Evolutionary conservation across 2,888 invertebrate genomes (phyloP).

Genomic region (Stenolophus ochropezus): DNA sequence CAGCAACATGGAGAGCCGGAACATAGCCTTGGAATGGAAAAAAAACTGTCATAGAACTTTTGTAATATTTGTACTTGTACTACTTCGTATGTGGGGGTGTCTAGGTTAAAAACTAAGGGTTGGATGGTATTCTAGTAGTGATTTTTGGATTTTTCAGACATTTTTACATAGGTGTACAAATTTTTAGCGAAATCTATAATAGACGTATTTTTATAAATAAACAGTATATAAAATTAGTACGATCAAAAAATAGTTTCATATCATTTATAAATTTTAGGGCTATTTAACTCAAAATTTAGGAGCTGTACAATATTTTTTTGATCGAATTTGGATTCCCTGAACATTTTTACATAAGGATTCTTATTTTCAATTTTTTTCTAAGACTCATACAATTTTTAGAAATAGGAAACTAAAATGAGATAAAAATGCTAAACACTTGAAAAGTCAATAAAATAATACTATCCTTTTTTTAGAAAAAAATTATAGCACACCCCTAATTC

Average conservation of each 20-base stretch:
- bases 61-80: background rate
- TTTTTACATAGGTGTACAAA: background rate
- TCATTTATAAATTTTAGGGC: no score
- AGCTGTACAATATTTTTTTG: background rate
- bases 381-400: no score
- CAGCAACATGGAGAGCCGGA: conserved; percentile 72
- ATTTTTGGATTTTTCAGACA: background rate
- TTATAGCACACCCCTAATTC: no score
- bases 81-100: background rate
- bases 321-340: background rate
- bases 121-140: background rate
- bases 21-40: conserved; percentile 70
- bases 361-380: background rate
- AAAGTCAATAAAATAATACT: no score
- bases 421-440: no score
- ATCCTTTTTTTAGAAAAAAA: no score
- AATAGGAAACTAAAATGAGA: no score
- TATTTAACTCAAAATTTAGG: background rate
- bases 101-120: background rate
- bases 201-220: no score
- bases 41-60: background rate
- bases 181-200: no score
- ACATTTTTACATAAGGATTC: background rate
- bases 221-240: no score
- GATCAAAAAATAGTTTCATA: no score